phyloP scores from a whole-genome alignment of 2,888 invertebrate species.

The Drosophila quinaria region DNA sequence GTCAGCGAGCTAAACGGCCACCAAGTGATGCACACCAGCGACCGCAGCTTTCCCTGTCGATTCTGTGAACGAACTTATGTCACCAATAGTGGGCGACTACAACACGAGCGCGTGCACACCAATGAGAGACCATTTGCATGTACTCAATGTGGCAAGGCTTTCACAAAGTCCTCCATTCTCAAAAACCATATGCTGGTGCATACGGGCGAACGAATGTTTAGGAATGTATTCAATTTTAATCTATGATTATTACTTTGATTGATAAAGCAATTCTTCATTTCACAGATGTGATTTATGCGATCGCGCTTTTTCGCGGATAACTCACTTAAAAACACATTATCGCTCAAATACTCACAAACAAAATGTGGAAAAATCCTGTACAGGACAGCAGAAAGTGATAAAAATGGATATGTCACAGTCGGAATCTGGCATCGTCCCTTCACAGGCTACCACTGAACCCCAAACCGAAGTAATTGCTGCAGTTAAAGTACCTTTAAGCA shows the following conservation, averaged over 20 bases:
- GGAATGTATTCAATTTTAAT: conserved; percentile 47
- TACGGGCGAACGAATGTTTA: conserved; percentile 80
- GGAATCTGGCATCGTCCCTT: conserved; percentile 2
- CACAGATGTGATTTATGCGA: conserved; percentile 81
- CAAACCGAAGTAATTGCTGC: conserved; percentile 5
- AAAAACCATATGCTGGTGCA: conserved; percentile 82
- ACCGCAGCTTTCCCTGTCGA: conserved; percentile 77
- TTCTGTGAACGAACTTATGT: conserved; percentile 77
- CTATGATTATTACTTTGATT: background rate
- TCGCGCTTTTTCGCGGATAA: conserved; percentile 83
- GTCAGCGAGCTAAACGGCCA: conserved; percentile 79
- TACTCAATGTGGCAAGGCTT: conserved; percentile 75
- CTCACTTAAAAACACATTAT: conserved; percentile 83
- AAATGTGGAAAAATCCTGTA: conserved; percentile 63
- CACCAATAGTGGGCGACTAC: conserved; percentile 78
- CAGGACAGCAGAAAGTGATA: background rate
- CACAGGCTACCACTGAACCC: conserved; percentile 1
- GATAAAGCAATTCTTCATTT: background rate
- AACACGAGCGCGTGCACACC: conserved; percentile 81
- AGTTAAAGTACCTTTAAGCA: conserved; percentile 20
- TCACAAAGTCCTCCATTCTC: conserved; percentile 80
- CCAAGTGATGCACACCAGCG: conserved; percentile 80
- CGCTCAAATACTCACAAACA: conserved; percentile 83
- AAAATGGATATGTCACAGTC: background rate
- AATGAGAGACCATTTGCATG: conserved; percentile 81